These are phyloP conservation scores for Colletes collaris DNA, from an alignment of 2,888 invertebrate genomes.

Conservation along the genomic window DNA sequence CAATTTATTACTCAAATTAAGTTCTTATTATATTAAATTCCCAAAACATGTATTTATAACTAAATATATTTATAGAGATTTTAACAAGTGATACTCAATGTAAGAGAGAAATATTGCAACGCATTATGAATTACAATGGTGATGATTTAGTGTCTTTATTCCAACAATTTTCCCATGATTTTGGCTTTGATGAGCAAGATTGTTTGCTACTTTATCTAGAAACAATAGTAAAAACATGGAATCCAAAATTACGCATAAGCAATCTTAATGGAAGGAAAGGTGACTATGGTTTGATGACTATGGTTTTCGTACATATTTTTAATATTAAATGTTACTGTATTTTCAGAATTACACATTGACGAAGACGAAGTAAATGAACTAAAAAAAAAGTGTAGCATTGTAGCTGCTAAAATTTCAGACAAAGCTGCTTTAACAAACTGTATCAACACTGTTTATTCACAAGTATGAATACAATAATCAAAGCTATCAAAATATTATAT, in stretches of 20 bases:
- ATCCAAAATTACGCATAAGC: conserved; percentile 75
- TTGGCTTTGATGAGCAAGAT: conserved; percentile 80
- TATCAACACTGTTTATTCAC: conserved; percentile 30
- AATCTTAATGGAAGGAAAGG: conserved; percentile 60
- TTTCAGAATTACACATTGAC: conserved; percentile 71
- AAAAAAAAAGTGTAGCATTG: conserved; percentile 75
- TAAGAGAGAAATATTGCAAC: conserved; percentile 74
- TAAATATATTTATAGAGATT: conserved; percentile 70
- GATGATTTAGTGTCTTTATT: conserved; percentile 76
- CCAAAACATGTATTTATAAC: neutral
- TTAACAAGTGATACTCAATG: conserved; percentile 70
- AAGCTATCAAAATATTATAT: neutral
- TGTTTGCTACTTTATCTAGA: conserved; percentile 81
- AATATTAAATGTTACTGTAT: conserved; percentile 13
- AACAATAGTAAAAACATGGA: conserved; percentile 82
- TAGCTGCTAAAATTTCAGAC: conserved; percentile 77
- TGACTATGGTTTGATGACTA: conserved; percentile 28
- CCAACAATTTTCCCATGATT: conserved; percentile 83
- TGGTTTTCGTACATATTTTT: conserved; percentile 16
- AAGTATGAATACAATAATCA: conserved; percentile 40
- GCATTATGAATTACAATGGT: conserved; percentile 71
- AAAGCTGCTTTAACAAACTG: conserved; percentile 71
- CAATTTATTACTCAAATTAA: neutral
- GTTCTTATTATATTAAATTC: neutral
- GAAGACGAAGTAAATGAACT: conserved; percentile 75